Evolutionary conservation across 2,797 vertebrate genomes (phyloP), one percentile per base, ranked within the genome.

Genomic region (Scarus forsteni): DNA sequence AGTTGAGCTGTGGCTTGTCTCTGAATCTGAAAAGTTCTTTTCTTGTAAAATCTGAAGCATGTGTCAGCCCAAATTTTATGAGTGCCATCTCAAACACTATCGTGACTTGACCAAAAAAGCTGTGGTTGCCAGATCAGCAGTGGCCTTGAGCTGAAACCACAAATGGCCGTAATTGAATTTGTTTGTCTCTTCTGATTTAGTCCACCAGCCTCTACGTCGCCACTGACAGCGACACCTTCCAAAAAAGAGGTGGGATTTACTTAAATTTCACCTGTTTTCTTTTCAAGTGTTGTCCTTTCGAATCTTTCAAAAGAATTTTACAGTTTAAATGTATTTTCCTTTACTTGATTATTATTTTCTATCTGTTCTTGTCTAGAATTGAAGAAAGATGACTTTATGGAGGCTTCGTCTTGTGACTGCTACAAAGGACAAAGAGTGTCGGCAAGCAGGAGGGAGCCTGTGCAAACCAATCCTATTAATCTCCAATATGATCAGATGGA

Each of bases 211-310:
- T 85, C 85, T 53, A 68, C 84, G 0, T 13, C 72, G 27, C 19
- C 79, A 45, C 50, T 81, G 35, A 16, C 46, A 40, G 42, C 8
- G 27, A 54, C 68, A 13, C 80, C 68, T 67, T 73, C 80, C 39
- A 92, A 85, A 71, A 91, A 92, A 73, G 89, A 92, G 90, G 89
- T 93, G 57, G 81, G 76, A 36, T 27, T 60, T 48, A n/a, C 36
- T 36, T 13, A 16, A 4, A 46, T 27, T 45, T 46, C 6, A 1
- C 35, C 14, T 3, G 11, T 43, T 11, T 0, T 6, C 6, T 44
- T 15, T 45, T 1, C 10, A 8, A n/a, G 50, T 18, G 40, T 54
- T 42, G 1, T 6, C 3, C 13, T 16, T 2, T 60, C 55, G 6
- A 19, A 11, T 49, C n/a, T 10, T 8, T 51, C 12, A 13, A 6